These are phyloP conservation scores for Palaemon carinicauda DNA, from an alignment of 1,140 invertebrate species.

Conservation along the genomic window DNA sequence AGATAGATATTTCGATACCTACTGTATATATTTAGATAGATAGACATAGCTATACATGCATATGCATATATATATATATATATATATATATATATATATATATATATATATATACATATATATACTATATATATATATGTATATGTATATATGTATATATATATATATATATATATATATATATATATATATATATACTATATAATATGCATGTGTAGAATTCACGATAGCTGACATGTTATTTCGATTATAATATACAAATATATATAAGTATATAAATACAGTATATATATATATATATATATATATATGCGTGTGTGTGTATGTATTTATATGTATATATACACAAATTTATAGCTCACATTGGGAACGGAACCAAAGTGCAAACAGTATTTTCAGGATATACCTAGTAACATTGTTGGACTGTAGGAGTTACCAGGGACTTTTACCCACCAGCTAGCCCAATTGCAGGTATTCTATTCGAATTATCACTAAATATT, in stretches of 20 bases:
- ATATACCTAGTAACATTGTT: no score
- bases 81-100: neutral
- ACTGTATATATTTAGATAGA: neutral
- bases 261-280: neutral
- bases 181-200: neutral
- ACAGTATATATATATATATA: neutral
- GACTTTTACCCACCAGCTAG: no score
- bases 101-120: neutral
- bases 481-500: no score
- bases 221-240: no score
- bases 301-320: neutral
- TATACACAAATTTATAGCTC: neutral
- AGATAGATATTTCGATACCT: neutral
- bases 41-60: neutral
- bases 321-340: neutral
- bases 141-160: neutral
- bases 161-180: constrained; percentile 2
- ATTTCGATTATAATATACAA: no score
- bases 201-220: no score
- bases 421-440: no score
- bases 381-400: no score
- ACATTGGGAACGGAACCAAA: no score
- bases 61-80: neutral
- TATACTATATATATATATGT: neutral
- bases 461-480: no score